phyloP scores from a whole-genome alignment of 2,113 vertebrate genomes.

The Pangasianodon gigas region DNA sequence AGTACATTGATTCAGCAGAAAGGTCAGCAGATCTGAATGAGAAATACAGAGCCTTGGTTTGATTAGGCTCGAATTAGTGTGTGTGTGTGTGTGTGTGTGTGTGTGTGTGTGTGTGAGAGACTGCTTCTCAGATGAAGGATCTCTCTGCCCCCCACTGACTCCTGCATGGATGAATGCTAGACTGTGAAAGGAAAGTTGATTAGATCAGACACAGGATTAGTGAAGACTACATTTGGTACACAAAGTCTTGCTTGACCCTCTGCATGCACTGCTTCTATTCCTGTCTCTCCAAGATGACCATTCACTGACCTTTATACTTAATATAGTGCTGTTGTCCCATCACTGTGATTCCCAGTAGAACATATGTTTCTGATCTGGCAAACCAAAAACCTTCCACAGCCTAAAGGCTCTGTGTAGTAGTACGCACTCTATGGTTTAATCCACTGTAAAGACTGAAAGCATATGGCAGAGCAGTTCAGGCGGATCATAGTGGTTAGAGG shows the following conservation, averaged over 20 bases:
- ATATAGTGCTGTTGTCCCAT: conserved; percentile 10
- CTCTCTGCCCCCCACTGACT: conserved; percentile 27
- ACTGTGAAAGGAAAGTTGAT: conserved; percentile 9
- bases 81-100: conserved; percentile 3
- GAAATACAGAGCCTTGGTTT: conserved; percentile 4
- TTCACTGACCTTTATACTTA: not conserved
- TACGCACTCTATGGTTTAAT: not conserved
- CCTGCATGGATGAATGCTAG: conserved; percentile 19
- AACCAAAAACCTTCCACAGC: not conserved
- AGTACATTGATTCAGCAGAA: not conserved
- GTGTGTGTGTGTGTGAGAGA: conserved; percentile 14
- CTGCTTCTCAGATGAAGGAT: conserved; percentile 20
- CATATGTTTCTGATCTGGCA: not conserved
- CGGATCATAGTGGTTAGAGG: not conserved
- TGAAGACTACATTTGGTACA: conserved; percentile 10
- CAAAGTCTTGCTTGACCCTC: conserved; percentile 16
- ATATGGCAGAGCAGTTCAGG: not conserved
- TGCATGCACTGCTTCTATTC: conserved; percentile 34
- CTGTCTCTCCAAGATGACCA: conserved; percentile 18
- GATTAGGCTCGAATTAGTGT: conserved; percentile 30
- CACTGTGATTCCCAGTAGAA: not conserved
- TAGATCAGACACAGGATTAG: conserved; percentile 24
- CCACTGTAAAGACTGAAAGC: not conserved
- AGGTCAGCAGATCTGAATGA: conserved; percentile 6
- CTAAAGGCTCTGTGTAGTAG: not conserved